Evolutionary conservation across 2,797 vertebrate genomes (phyloP), one percentile per base, ranked within the genome.

Genomic region (Pachyuromys duprasi): DNA sequence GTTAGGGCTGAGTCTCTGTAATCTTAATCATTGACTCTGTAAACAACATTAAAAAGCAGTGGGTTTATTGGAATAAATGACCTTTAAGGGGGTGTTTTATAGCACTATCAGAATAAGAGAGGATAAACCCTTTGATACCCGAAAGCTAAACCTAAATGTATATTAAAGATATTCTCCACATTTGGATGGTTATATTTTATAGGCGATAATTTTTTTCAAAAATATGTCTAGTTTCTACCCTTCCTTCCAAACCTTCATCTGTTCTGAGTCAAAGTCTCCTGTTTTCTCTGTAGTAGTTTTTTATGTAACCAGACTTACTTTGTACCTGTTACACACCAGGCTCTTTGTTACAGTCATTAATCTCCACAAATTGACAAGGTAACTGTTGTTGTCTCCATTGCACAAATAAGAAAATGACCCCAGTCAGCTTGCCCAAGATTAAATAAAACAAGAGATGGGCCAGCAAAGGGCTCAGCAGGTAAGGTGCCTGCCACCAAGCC

Each of bases 161-260:
- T 69, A 1, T 76, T 92, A 17, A 31, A 84, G 63, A 69, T 92
- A 0, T 72, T 90, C 57, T 95, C 69, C 24, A 83, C 72, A 60
- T 90, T 86, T 90, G 63, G 75, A 80, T 33, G 33, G 17, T 49
- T 89, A 39, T 79, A 74, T 82, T 92, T 91, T 63, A 2, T 91
- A 82, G 53, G 60, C 90, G 20, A 18, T 95, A 55, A 69, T 95
- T 95, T 93, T 94, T 55, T 96, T 87, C 76, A 95, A 63, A 93
- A 95, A 67, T 90, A 42, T 67, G 93, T 79, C 69, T 93, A 79
- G 67, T 92, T 92, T 91, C 39, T 80, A 3, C 74, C 12, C 28
- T 60, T 86, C 24, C 49, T 91, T 96, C 91, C 72, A 84, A 72
- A 79, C 89, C 65, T 15, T 81, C 67, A 57, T 67, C 78, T 95